Base-by-base conservation (phyloP, 1,140 invertebrate species). In the Heliconius hewitsoni region DNA sequence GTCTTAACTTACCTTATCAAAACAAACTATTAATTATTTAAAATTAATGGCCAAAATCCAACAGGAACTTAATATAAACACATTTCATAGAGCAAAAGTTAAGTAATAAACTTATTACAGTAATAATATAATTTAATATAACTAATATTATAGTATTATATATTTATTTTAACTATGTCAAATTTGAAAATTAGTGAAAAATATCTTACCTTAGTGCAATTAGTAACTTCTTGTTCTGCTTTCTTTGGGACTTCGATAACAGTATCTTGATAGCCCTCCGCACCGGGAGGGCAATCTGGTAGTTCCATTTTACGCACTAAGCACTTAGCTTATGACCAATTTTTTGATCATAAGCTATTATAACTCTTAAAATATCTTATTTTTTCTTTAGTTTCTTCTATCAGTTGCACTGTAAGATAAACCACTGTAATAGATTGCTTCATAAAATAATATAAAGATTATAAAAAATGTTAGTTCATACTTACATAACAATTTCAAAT, bases 181-280 rank as follows among this genome's bases (percentile, higher is more conserved):
- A 83, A 79, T 81, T 81, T 81, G 76, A 39, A 37, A 27, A 85
- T 72, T 79, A 82, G 81, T 73, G 18, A 77, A 73, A 83, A 77
- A 50, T 55, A 85, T 73, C 73, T 94, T 94, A 94, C 93, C 93
- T 94, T 94, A 30, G 93, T 94, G 77, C 90, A 89, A 30, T 73
- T 46, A 52, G 76, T 9, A 50, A 86, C 86, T 73, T 89, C 87
- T 66, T 78, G 37, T 9, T 87, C 86, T 34, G 81, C 82, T 84
- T 93, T 94, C 84, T 87, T 92, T 19, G 92, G 87, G 11, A 90
- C 74, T 92, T 92, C 89, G 70, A 82, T 84, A 57, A 94, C 90
- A n/a, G 92, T 82, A 81, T 94, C 92, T 85, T 93, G 60, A 82
- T 94, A 94, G 37, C 93, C 93, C 83, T 94, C 93, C 71, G 93